These are phyloP conservation scores for Trichogramma pretiosum DNA, from an alignment of 1,140 invertebrate genomes.

Conservation along the genomic window DNA sequence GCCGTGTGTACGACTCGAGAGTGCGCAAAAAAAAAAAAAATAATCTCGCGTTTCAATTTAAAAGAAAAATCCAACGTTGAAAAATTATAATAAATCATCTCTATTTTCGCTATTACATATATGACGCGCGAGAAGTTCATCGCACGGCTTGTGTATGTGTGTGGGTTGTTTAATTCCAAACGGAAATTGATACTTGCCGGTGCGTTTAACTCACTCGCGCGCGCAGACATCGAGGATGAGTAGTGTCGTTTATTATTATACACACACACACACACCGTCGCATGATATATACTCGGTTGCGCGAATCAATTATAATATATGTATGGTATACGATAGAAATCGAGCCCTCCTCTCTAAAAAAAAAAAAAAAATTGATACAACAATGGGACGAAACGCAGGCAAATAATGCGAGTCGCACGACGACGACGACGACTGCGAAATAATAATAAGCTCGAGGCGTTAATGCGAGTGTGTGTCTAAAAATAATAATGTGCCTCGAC, in stretches of 20 bases:
- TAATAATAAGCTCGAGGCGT: too few relatives aligned
- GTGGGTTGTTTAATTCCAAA: constrained; percentile 34
- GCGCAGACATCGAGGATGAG: not conserved
- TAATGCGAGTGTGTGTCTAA: too few relatives aligned
- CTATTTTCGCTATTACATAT: constrained; percentile 13
- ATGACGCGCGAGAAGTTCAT: constrained; percentile 23
- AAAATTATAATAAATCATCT: too few relatives aligned
- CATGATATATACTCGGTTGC: not conserved
- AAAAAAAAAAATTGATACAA: too few relatives aligned
- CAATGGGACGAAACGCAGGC: too few relatives aligned
- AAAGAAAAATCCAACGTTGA: too few relatives aligned
- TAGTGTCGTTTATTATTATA: too few relatives aligned
- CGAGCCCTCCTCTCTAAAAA: not conserved
- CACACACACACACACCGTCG: not conserved
- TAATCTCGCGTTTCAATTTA: too few relatives aligned
- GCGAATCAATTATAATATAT: not conserved
- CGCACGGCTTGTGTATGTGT: constrained; percentile 8
- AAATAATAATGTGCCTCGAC: too few relatives aligned
- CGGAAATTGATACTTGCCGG: constrained; percentile 36
- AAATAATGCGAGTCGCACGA: too few relatives aligned
- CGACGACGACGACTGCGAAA: too few relatives aligned
- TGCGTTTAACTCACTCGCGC: not conserved
- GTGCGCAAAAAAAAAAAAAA: not conserved
- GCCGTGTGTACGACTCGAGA: not conserved
- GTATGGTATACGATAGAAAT: not conserved